phyloP scores from a whole-genome alignment of 1,140 invertebrate genomes.

The Brachionus calyciflorus region DNA sequence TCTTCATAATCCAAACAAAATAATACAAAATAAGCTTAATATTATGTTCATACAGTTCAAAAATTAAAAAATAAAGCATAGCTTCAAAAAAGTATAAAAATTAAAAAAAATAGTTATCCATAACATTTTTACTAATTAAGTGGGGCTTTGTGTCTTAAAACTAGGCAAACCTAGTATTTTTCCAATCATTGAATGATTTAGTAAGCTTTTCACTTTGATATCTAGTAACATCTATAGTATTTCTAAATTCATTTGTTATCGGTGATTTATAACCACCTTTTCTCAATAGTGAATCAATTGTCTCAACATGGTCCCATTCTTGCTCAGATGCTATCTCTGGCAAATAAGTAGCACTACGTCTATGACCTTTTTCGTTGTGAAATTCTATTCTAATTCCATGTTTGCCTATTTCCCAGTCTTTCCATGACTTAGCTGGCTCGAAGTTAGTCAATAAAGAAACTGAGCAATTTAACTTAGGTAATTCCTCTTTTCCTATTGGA shows the following conservation, averaged over 20 bases:
- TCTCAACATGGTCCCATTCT: conserved; percentile 66
- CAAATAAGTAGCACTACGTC: conserved; percentile 92
- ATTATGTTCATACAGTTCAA: no score
- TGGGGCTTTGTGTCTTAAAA: neutral
- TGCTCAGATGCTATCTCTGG: conserved; percentile 95
- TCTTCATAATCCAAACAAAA: no score
- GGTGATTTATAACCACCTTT: conserved; percentile 91
- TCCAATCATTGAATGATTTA: conserved; percentile 72
- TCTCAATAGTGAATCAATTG: conserved; percentile 87
- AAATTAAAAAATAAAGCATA: no score
- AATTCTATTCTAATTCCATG: conserved; percentile 99
- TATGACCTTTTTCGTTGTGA: conserved; percentile 85
- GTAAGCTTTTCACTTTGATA: conserved; percentile 86
- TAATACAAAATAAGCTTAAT: no score
- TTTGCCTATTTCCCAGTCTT: conserved; percentile 93
- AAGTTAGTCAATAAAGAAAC: conserved; percentile 92
- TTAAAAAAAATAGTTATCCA: no score
- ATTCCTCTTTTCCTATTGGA: conserved; percentile 88
- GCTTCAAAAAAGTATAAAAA: no score
- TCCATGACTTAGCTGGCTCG: conserved; percentile 87
- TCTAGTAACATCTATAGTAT: conserved; percentile 84
- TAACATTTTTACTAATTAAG: no score
- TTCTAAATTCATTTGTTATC: conserved; percentile 80
- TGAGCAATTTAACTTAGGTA: conserved; percentile 83
- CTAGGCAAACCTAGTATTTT: neutral